These are phyloP conservation scores for Limnodromus scolopaceus DNA, from an alignment of 2,797 vertebrate species.

Conservation along the genomic window DNA sequence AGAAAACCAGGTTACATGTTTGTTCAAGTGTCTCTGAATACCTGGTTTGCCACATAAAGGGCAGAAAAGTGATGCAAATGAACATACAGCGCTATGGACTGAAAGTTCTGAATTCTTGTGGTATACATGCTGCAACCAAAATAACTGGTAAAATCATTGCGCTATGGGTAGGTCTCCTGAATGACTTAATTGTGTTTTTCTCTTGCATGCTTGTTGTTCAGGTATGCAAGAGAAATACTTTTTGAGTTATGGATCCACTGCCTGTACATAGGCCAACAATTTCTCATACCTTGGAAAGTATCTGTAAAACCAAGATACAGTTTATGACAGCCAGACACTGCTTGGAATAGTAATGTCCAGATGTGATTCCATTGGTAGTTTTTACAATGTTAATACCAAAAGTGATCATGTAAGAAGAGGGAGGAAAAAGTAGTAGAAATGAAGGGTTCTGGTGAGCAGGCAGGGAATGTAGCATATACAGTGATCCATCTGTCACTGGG, in stretches of 20 bases:
- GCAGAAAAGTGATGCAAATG: neutral
- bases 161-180: neutral
- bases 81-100: neutral
- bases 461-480: neutral
- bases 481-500: neutral
- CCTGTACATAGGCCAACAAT: neutral
- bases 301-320: neutral
- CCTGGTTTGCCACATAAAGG: neutral
- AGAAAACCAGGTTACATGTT: fast-evolving
- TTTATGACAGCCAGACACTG: neutral
- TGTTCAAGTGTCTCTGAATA: neutral
- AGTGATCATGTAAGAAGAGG: neutral
- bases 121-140: neutral
- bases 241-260: neutral
- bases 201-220: neutral
- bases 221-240: neutral
- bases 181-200: neutral
- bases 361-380: neutral
- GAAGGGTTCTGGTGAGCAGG: neutral
- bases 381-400: neutral
- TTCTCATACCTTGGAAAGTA: neutral
- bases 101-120: neutral
- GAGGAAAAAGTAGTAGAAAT: neutral
- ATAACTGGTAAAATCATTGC: neutral
- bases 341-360: neutral